Conservation (phyloP, 2,797 vertebrate species). For the Spinibarbus caldwelli region DNA sequence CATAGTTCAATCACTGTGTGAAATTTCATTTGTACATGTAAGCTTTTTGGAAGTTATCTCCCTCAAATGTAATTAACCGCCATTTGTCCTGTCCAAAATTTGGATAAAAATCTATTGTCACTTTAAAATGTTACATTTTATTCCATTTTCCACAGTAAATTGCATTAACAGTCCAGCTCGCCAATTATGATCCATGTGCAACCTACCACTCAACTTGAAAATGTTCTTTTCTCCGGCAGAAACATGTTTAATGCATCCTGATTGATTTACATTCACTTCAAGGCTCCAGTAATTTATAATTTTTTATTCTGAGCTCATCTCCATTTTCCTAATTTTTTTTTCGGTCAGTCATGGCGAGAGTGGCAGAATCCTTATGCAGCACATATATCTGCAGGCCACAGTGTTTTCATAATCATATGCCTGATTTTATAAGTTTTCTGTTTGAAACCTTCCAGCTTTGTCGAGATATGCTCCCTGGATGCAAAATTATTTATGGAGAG, state of each 20-base stretch:
- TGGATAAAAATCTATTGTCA: conserved; percentile 47
- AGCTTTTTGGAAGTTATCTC: conserved; percentile 54
- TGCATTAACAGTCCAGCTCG: conserved; percentile 46
- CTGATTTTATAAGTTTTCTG: conserved; percentile 45
- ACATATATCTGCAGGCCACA: conserved; percentile 31
- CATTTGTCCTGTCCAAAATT: conserved; percentile 43
- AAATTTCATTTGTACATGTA: conserved; percentile 51
- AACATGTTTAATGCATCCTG: conserved; percentile 58
- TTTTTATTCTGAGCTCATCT: conserved; percentile 40
- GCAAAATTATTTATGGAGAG: conserved; percentile 37
- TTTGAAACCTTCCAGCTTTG: conserved; percentile 3
- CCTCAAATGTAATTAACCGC: conserved; percentile 60
- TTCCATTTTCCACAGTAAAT: conserved; percentile 57
- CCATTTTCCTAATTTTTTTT: conserved; percentile 46
- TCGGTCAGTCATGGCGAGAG: conserved; percentile 27
- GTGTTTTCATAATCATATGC: conserved; percentile 29
- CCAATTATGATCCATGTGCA: conserved; percentile 46
- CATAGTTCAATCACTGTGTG: conserved; percentile 53
- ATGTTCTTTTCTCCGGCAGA: conserved; percentile 21
- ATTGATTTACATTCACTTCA: conserved; percentile 62
- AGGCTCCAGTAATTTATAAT: conserved; percentile 54
- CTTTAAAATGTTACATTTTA: conserved; percentile 54
- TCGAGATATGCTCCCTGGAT: conserved; percentile 33
- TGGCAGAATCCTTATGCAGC: conserved; percentile 35
- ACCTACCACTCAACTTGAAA: conserved; percentile 30